These are phyloP conservation scores for Baronia brevicornis DNA, from an alignment of 2,888 invertebrate species.

Conservation along the genomic window DNA sequence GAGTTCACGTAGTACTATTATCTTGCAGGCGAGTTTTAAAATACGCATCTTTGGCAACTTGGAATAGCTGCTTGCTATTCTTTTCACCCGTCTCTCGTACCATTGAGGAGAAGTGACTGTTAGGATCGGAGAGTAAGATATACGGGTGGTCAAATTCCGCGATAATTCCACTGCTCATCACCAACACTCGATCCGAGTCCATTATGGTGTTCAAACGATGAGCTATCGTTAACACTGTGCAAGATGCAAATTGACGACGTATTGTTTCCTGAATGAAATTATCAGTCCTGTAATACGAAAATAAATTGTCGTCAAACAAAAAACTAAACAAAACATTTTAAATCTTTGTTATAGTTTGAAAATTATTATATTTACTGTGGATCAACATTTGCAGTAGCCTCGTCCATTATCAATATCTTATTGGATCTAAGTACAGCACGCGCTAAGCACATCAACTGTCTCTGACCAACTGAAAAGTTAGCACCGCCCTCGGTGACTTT, in stretches of 20 bases:
- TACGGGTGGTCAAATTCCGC: constrained; percentile 81
- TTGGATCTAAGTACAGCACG: constrained; percentile 90
- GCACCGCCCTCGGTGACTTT: constrained; percentile 84
- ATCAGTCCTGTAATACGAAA: constrained; percentile 79
- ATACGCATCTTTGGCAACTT: constrained; percentile 64
- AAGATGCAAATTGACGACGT: constrained; percentile 82
- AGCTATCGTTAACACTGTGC: constrained; percentile 93
- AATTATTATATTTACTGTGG: constrained; percentile 74
- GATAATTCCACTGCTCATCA: constrained; percentile 77
- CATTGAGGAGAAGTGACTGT: constrained; percentile 73
- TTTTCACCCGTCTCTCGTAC: constrained; percentile 77
- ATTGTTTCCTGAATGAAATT: constrained; percentile 89
- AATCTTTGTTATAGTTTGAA: neutral
- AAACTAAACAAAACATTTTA: neutral
- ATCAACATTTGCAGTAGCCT: constrained; percentile 96
- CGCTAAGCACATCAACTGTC: constrained; percentile 92
- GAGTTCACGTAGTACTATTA: constrained; percentile 31
- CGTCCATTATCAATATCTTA: constrained; percentile 90
- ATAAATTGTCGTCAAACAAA: neutral
- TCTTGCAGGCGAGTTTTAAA: constrained; percentile 50
- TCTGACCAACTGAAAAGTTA: constrained; percentile 92
- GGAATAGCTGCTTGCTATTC: constrained; percentile 61
- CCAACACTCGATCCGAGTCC: constrained; percentile 88
- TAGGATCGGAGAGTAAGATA: constrained; percentile 64
- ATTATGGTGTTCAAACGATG: constrained; percentile 94